Evolutionary conservation across 2,797 vertebrate species (phyloP).

Genomic region (Paedocypris micromegethes): DNA sequence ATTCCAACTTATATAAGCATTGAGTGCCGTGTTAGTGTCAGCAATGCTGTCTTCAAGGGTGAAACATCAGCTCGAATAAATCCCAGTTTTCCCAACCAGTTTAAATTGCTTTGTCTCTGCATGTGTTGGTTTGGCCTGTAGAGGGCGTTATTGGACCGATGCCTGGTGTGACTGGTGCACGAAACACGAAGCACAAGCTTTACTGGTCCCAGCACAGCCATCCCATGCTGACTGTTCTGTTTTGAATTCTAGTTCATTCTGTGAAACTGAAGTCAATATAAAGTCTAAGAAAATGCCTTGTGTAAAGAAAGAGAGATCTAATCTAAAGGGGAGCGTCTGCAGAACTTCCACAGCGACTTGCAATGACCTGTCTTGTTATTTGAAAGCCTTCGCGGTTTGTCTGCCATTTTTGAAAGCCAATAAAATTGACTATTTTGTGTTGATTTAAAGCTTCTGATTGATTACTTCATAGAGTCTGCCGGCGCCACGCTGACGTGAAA

Average conservation of each 20-base stretch:
- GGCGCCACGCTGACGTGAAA: constrained; percentile 1
- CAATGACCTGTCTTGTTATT: constrained; percentile 12
- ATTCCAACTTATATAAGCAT: constrained; percentile 2
- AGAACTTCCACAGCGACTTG: neutral
- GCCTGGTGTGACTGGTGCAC: too few species aligned
- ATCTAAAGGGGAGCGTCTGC: neutral
- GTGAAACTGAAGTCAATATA: too few species aligned
- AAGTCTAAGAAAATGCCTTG: neutral
- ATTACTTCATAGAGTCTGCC: neutral
- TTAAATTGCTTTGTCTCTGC: neutral
- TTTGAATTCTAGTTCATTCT: too few species aligned
- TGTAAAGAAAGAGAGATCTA: neutral
- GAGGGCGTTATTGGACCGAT: too few species aligned
- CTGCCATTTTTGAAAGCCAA: constrained; percentile 25
- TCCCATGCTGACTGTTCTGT: too few species aligned
- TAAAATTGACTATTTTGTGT: constrained; percentile 1
- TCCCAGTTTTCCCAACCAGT: constrained; percentile 1
- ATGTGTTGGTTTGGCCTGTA: constrained; percentile 24
- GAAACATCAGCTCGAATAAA: neutral
- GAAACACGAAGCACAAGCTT: too few species aligned
- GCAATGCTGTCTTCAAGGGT: constrained; percentile 2
- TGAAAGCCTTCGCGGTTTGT: constrained; percentile 19
- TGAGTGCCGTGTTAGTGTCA: constrained; percentile 4
- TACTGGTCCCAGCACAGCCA: too few species aligned
- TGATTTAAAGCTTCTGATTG: neutral